Percentiles rank a stretch among this genome's conserved stretches.
Conservation (phyloP, 2,888 invertebrate genomes). For the Lordiphosa andalusiaca region DNA sequence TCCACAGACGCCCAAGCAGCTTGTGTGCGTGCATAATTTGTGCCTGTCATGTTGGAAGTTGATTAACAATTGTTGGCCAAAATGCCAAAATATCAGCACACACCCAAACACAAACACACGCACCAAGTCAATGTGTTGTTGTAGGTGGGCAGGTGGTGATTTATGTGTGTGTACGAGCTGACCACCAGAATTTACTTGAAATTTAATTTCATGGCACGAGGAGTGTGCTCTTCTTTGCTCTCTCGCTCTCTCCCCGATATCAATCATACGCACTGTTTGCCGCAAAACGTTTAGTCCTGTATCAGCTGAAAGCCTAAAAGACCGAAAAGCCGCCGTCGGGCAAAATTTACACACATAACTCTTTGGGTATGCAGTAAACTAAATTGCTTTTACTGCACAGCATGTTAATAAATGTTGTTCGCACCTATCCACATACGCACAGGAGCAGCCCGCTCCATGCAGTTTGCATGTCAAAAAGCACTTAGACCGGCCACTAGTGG, state of each 20-base stretch:
- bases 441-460: conserved; percentile 11
- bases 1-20: conserved; percentile 1
- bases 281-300: conserved; percentile 60
- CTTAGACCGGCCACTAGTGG: conserved; percentile 41
- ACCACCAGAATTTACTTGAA: conserved; percentile 35
- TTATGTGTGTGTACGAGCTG: conserved; percentile 38
- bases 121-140: not conserved
- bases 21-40: conserved; percentile 59
- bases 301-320: conserved; percentile 61
- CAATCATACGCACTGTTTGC: conserved; percentile 71
- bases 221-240: not conserved
- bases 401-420: conserved; percentile 73
- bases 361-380: conserved; percentile 51
- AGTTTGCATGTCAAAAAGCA: conserved; percentile 68
- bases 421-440: conserved; percentile 50
- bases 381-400: conserved; percentile 61
- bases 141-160: conserved; percentile 50
- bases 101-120: conserved; percentile 19
- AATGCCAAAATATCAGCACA: conserved; percentile 42
- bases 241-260: conserved; percentile 41
- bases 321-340: conserved; percentile 37
- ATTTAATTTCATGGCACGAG: conserved; percentile 39
- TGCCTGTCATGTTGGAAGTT: conserved; percentile 62
- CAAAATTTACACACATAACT: conserved; percentile 34
- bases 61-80: conserved; percentile 62